Evolutionary conservation across 2,113 vertebrate genomes (phyloP), one percentile per base, ranked within the genome.

Genomic region (Channa maculata): DNA sequence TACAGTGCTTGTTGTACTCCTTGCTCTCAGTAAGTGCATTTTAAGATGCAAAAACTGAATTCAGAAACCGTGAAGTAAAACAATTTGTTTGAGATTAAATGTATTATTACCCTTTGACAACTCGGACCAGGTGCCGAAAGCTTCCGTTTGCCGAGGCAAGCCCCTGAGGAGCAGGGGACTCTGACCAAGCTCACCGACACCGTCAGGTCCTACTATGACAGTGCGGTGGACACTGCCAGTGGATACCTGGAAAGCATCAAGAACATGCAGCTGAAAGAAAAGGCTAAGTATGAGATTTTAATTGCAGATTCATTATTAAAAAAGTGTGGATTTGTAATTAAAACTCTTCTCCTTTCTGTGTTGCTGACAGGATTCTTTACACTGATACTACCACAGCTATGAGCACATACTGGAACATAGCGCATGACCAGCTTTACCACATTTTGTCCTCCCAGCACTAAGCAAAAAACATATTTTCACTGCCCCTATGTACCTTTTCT

Each of bases 391-490:
- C 69, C 76, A 59, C 6, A 3, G 75, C 84, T 6, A 1, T 90
- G 41, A 53, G 41, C 60, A 95, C 93, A 52, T 95, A 95, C 7
- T 0, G 45, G 1, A 83, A 80, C 15, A 92, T 95, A 9, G 0
- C 86, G 1, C 66, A 93, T 0, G 94, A 95, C 72, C 94, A 95
- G 86, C 0, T 93, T 6, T 93, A 93, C 73, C 80, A 95, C 75
- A 12, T 83, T 12, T 14, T 94, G 3, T 88, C 91, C 78, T 0
- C 69, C 2, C 59, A 87, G 4, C 5, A 90, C 6, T 92, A 88
- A 71, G 78, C 53, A 13, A 45, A 38, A 67, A 24, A 24, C 24
- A 24, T 24, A 24, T 24, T 24, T 24, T 24, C 24, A 24, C 24
- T 24, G 24, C 24, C 24, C 1, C 24, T 24, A 24, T 24, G 33